Base-by-base conservation (phyloP, 1,140 invertebrate species). In the Batillaria attramentaria region DNA sequence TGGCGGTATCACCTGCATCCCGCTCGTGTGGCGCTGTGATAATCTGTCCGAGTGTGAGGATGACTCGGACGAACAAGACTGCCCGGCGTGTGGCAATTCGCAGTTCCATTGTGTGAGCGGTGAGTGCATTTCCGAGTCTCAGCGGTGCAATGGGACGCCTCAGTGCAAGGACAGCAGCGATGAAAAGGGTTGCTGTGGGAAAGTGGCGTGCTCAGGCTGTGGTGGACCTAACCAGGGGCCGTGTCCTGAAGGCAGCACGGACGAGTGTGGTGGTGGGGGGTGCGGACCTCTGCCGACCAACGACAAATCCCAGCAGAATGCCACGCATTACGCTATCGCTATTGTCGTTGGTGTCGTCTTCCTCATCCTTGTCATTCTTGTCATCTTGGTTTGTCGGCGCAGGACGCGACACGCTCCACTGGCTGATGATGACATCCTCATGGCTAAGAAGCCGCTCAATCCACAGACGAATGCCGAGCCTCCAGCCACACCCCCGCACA, bases 151-250 rank as follows among this genome's bases (percentile, higher is more conserved):
- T 87, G 85, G 89, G 24, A 77, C 66, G n/a, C 60, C 81, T 10
- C 95, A 97, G 83, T 97, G 96, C 85, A 93, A 92, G 0, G 96
- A 97, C 89, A 91, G 92, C 43, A 94, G 93, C 0, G 96, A 97
- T 88, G 96, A 97, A 2, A 95, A 1, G 95, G 95, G 33, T 94
- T 97, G 10, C 79, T 89, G 88, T 81, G 69, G 77, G 2, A 93
- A 94, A 10, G 82, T 54, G 60, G 70, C 50, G n/a, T 33, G 77
- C 42, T 24, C 70, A 57, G 24, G 37, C 43, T 68, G 80, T 57
- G 33, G 66, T 42, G 43, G 57, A 24, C 35, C 69, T 66, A 78
- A n/a, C 62, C 79, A 77, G 73, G 60, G 76, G 37, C 33, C 46
- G 3, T 81, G 80, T 62, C 79, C 81, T 28, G 65, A 69, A n/a